Base-by-base conservation (phyloP, 2,797 vertebrate species). In the Rhynchonycteris naso region DNA sequence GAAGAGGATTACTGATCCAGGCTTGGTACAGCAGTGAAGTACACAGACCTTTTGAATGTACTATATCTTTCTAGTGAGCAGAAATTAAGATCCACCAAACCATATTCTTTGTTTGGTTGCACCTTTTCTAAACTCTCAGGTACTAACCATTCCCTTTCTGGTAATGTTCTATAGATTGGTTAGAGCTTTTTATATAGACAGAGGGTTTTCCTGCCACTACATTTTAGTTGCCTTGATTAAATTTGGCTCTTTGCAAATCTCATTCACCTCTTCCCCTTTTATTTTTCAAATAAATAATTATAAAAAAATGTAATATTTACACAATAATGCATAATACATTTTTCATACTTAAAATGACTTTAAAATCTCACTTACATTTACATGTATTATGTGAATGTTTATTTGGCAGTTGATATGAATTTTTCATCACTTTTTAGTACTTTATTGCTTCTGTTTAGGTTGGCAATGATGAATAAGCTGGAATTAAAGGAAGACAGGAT, bases 391-490 rank as follows among this genome's bases (percentile, higher is more conserved):
- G 30, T 83, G 66, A 50, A 21, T 96, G 33, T 89, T 83, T 79
- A 35, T 91, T 35, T 95, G 33, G 13, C 63, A 18, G 63, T 72
- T 83, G n/a, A 35, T 75, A 54, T 22, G 52, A 90, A 83, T 94
- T 90, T 88, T 95, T 95, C 47, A n/a, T 91, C 56, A n/a, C 54
- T 66, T 69, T 92, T 80, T 28, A 94, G 43, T 92, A 69, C 83
- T 88, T 71, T 83, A 19, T 80, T 94, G 24, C 78, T 96, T 96
- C 74, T 43, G 13, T 80, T 93, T 91, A 61, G 95, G 94, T 88
- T 71, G 47, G 54, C 93, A 96, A 80, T 96, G 94, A 99, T 99
- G 99, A 99, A 97, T 97, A 95, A 94, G 59, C 66, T 80, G 58
- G 97, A 96, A 14, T 66, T 87, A 61, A 93, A 75, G n/a, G 95